Evolutionary conservation across 2,888 invertebrate genomes (phyloP), one percentile per base, ranked within the genome.

Genomic region (Pterobdella sp.): DNA sequence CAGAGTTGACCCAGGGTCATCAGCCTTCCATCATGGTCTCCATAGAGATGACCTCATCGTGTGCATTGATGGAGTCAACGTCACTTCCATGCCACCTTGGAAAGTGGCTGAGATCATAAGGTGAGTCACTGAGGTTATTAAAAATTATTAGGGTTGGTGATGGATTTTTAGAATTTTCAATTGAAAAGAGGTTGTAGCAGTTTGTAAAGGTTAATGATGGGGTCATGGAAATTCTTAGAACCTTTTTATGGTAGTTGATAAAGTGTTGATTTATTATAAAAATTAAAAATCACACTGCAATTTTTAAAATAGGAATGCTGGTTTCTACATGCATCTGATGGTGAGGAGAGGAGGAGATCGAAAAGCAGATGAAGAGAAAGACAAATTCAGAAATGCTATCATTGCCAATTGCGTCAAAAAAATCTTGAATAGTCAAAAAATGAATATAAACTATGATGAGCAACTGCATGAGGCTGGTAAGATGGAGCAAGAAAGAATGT

Each of bases 341-440:
- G 31, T 71, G 7, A 18, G 34, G 35, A 60, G 71, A 26, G 37
- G 37, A 14, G 56, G 35, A 18, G 34, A 22, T 10, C 31, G 37
- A 2, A 60, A 29, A 1, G 56, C 36, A 14, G 71, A 71, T 29
- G 26, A n/a, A n/a, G 56, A 71, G 7, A 56, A 63, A n/a, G 71
- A 71, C 63, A 60, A 29, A 29, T 22, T 71, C 4, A 71, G 32
- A n/a, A 71, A 71, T 22, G 71, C 56, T 34, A 71, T 71, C 7
- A 56, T 71, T 26, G 71, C 71, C 22, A 63, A 63, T 18, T 60
- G 42, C 35, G 36, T 71, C 60, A 71, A 71, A 35, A 71, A 35
- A 36, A 63, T 71, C 1, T 31, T 68, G n/a, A 68, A 36, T 65
- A 34, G 32, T 65, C 4, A 65, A 34, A 26, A 56, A 3, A 22